These are phyloP conservation scores for Bombus ignitus DNA, from an alignment of 1,140 invertebrate genomes.

Conservation along the genomic window DNA sequence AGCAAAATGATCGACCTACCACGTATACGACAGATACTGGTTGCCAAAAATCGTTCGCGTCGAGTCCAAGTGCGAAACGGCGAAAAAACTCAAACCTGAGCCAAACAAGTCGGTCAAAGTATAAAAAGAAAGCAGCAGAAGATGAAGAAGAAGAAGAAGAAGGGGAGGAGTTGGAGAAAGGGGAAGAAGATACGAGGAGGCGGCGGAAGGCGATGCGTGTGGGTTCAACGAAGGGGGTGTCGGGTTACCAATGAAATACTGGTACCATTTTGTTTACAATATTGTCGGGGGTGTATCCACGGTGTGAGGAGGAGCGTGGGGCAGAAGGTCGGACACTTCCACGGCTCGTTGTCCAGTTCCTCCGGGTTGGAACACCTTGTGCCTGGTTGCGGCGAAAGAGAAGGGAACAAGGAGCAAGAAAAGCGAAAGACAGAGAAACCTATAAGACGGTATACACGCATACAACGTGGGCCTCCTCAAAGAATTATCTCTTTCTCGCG, in stretches of 20 bases:
- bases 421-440: constrained; percentile 4
- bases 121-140: not conserved
- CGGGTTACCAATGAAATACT: constrained; percentile 82
- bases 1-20: too few species aligned
- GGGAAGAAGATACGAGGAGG: constrained; percentile 3
- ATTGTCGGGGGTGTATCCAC: constrained; percentile 71
- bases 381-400: constrained; percentile 34
- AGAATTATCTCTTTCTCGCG: constrained; percentile 59
- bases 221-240: constrained; percentile 77
- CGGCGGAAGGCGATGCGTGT: constrained; percentile 75
- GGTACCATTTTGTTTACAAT: constrained; percentile 83
- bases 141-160: not conserved
- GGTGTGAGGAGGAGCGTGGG: not conserved
- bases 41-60: not conserved
- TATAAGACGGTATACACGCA: not conserved
- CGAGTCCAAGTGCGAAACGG: not conserved
- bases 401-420: not conserved
- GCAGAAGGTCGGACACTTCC: constrained; percentile 35
- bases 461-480: constrained; percentile 22
- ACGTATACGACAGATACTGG: too few species aligned
- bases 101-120: not conserved
- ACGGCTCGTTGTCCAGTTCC: constrained; percentile 45
- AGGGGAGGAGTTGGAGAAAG: not conserved
- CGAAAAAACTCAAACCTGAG: not conserved
- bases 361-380: constrained; percentile 52